Evolutionary conservation across 92 coral and sea anemone species (phyloP).

Genomic region (Bergia puertoricense): DNA sequence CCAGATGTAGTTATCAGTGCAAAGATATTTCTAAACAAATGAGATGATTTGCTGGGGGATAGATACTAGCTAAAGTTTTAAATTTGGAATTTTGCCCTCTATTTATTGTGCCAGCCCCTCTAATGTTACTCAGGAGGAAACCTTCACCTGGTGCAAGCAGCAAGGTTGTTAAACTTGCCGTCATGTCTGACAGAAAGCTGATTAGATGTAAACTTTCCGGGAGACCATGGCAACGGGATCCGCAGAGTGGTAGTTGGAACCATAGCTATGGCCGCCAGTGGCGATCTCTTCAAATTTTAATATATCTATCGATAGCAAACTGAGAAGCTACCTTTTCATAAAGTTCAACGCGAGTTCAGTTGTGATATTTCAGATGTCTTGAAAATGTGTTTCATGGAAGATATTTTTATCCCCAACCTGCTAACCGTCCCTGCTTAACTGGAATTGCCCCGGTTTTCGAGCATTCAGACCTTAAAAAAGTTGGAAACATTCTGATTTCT

Average conservation of each 20-base stretch:
- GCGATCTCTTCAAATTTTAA: neutral
- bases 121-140: neutral
- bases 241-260: neutral
- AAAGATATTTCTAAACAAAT: neutral
- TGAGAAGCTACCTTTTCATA: neutral
- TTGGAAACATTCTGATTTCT: neutral
- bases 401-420: neutral
- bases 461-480: neutral
- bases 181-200: neutral
- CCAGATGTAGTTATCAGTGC: neutral
- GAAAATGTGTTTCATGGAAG: neutral
- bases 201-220: neutral
- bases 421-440: neutral
- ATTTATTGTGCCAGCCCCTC: slow-evolving; percentile 13
- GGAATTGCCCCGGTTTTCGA: neutral
- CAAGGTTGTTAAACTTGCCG: neutral
- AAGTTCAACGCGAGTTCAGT: neutral
- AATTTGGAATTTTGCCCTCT: slow-evolving; percentile 7
- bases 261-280: neutral
- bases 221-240: neutral
- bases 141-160: neutral
- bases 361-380: neutral
- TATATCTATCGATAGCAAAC: neutral
- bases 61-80: neutral
- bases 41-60: neutral